Percentiles rank a stretch among this genome's conserved stretches.
These are phyloP conservation scores for Athalia cordata DNA, from an alignment of 2,888 invertebrate genomes.

Conservation along the genomic window DNA sequence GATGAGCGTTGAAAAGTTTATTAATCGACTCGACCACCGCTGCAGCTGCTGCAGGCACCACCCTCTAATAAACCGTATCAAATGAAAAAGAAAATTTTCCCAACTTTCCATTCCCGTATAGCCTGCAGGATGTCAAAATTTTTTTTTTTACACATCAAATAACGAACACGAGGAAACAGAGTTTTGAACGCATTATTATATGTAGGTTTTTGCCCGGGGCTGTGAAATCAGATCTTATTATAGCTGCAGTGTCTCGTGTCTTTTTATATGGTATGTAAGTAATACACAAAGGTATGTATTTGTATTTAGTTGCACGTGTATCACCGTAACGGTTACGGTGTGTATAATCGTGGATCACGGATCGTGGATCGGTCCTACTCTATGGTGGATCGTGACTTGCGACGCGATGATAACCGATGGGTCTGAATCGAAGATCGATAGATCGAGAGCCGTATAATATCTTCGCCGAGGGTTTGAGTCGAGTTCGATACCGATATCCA, in stretches of 20 bases:
- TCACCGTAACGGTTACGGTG: neutral
- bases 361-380: neutral
- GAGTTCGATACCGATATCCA: conserved; percentile 37
- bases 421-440: conserved; percentile 39
- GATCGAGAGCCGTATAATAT: neutral
- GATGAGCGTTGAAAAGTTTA: conserved; percentile 33
- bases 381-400: conserved; percentile 27
- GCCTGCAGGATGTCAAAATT: too few relatives aligned
- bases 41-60: neutral
- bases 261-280: neutral
- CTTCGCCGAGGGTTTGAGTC: conserved; percentile 10
- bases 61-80: too few relatives aligned
- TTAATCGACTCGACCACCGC: conserved; percentile 15
- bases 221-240: conserved; percentile 45
- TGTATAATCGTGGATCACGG: conserved; percentile 34
- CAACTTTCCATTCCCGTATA: conserved; percentile 26
- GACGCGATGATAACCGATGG: conserved; percentile 40
- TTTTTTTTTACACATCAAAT: too few relatives aligned
- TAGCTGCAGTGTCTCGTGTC: conserved; percentile 36
- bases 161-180: conserved; percentile 1
- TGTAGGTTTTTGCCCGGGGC: conserved; percentile 28
- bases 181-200: neutral
- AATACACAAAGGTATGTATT: neutral
- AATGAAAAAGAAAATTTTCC: too few relatives aligned
- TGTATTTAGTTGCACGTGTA: neutral